Evolutionary conservation across 2,888 invertebrate species (phyloP).

Genomic region (Biston betularia): DNA sequence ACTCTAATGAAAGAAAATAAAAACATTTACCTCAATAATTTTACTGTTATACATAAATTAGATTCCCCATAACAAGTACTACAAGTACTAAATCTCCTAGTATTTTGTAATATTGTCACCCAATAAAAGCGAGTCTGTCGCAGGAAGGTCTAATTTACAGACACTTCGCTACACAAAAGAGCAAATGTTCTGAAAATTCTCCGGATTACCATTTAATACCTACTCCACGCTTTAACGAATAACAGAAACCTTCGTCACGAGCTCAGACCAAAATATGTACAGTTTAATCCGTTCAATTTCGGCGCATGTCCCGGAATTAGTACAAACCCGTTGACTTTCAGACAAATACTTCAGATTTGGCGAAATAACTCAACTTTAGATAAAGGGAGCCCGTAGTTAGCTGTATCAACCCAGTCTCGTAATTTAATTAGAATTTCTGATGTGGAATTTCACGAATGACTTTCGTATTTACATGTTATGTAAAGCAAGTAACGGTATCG

Average conservation of each 20-base stretch:
- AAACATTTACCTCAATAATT: not conserved
- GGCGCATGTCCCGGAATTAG: slow-evolving; percentile 58
- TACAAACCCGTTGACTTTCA: slow-evolving; percentile 63
- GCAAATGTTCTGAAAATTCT: slow-evolving; percentile 33
- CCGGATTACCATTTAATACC: slow-evolving; percentile 35
- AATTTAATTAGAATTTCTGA: slow-evolving; percentile 78
- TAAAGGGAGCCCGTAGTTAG: slow-evolving; percentile 69
- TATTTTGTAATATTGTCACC: slow-evolving; percentile 28
- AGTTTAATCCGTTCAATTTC: slow-evolving; percentile 57
- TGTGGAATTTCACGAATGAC: slow-evolving; percentile 74
- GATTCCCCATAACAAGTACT: not conserved
- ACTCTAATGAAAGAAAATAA: not conserved
- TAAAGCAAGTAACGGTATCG: slow-evolving; percentile 54
- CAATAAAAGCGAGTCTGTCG: slow-evolving; percentile 21
- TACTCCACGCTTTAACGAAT: slow-evolving; percentile 42
- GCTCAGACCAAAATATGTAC: slow-evolving; percentile 53
- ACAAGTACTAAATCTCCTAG: slow-evolving; percentile 17
- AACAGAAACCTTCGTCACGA: slow-evolving; percentile 40
- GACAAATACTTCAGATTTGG: slow-evolving; percentile 73
- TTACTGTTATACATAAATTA: not conserved
- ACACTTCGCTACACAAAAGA: slow-evolving; percentile 27
- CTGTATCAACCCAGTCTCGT: slow-evolving; percentile 63
- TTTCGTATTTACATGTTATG: slow-evolving; percentile 68
- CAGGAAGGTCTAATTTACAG: slow-evolving; percentile 30
- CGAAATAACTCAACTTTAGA: slow-evolving; percentile 74